Conservation (phyloP, 2,888 invertebrate species). For the Drosophila borealis region DNA sequence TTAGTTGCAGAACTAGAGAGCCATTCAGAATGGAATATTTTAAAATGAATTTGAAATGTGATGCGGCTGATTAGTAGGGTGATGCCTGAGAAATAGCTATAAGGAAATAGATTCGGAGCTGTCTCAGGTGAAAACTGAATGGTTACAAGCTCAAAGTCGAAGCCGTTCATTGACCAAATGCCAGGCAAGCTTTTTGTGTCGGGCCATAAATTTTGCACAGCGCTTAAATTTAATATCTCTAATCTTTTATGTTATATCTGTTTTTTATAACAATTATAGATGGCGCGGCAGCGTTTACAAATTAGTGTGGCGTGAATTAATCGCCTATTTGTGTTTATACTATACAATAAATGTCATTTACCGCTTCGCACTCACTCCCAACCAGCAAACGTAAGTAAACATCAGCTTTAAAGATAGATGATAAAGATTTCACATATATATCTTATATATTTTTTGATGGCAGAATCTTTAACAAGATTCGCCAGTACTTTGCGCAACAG, state of each 20-base stretch:
- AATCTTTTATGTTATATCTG: constrained; percentile 16
- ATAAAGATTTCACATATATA: neutral
- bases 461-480: constrained; percentile 95
- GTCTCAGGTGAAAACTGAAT: constrained; percentile 29
- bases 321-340: constrained; percentile 94
- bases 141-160: constrained; percentile 37
- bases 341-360: constrained; percentile 94
- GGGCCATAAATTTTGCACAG: constrained; percentile 12
- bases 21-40: constrained; percentile 44
- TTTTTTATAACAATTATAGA: constrained; percentile 85
- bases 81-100: constrained; percentile 3
- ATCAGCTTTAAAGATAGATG: neutral
- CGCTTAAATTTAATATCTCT: constrained; percentile 10
- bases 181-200: neutral
- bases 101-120: constrained; percentile 30
- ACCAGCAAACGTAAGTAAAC: constrained; percentile 90
- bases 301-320: constrained; percentile 95
- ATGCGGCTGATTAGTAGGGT: constrained; percentile 14
- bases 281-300: constrained; percentile 98
- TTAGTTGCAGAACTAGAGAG: constrained; percentile 52
- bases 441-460: constrained; percentile 42
- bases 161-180: constrained; percentile 11
- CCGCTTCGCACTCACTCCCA: constrained; percentile 91
- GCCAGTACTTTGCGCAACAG: constrained; percentile 94
- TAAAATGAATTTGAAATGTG: constrained; percentile 28